Conservation (phyloP, 1,140 invertebrate genomes). For the Drosophila seguyi region DNA sequence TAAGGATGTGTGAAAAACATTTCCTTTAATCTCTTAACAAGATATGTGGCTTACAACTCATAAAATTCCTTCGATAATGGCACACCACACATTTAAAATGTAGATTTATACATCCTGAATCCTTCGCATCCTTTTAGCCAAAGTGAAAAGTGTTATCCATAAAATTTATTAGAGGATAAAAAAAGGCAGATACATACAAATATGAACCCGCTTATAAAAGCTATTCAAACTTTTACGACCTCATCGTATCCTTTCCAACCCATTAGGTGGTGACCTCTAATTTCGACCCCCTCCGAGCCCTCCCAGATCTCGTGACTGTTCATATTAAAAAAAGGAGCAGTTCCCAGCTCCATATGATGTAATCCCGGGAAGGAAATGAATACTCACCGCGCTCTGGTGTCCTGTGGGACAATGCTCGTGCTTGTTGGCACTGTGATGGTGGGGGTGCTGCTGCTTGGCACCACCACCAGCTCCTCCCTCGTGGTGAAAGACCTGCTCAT, state of each 20-base stretch:
- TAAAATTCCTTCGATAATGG: background rate
- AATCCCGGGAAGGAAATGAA: slow-evolving; percentile 27
- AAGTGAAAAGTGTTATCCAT: slow-evolving; percentile 1
- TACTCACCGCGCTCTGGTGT: slow-evolving; percentile 80
- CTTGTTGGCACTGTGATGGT: slow-evolving; percentile 54
- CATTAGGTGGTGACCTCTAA: slow-evolving; percentile 22
- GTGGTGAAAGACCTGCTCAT: slow-evolving; percentile 62
- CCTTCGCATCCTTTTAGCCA: background rate
- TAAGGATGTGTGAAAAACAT: background rate
- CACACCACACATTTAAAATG: background rate
- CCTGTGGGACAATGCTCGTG: slow-evolving; percentile 82
- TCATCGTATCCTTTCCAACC: background rate
- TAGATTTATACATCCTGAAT: background rate
- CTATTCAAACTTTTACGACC: slow-evolving; percentile 18
- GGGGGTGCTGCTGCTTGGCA: slow-evolving; percentile 31
- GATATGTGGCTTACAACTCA: background rate
- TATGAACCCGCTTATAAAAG: slow-evolving; percentile 12
- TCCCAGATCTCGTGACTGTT: slow-evolving; percentile 24
- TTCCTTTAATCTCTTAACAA: background rate
- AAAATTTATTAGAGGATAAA: background rate
- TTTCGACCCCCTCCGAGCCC: slow-evolving; percentile 4
- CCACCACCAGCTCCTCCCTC: slow-evolving; percentile 22
- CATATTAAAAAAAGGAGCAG: slow-evolving; percentile 1
- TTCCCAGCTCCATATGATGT: slow-evolving; percentile 46
- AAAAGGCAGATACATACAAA: slow-evolving; percentile 7